These are phyloP conservation scores for Thermophis baileyi DNA, from an alignment of 2,113 vertebrate genomes.

Conservation along the genomic window DNA sequence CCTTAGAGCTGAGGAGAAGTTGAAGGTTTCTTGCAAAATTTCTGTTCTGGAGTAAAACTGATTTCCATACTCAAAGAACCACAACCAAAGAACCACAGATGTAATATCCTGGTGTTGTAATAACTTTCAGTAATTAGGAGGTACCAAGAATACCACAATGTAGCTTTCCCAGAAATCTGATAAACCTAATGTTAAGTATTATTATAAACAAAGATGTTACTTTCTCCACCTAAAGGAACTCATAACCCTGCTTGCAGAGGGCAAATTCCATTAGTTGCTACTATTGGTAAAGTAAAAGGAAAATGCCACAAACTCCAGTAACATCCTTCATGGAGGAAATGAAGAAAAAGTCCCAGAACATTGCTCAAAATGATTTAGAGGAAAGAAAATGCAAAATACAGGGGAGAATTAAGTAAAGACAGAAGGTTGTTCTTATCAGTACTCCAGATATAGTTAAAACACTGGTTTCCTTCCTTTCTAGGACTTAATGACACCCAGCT, in stretches of 20 bases:
- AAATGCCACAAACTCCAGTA: neutral
- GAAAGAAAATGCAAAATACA: constrained; percentile 40
- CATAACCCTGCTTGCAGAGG: neutral
- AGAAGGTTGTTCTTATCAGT: constrained; percentile 31
- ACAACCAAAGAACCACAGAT: neutral
- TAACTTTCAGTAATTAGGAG: neutral
- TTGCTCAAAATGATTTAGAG: constrained; percentile 35
- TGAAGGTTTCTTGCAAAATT: neutral
- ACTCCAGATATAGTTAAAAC: constrained; percentile 19
- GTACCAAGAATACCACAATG: neutral
- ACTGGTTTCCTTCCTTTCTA: neutral
- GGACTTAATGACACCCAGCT: constrained; percentile 41
- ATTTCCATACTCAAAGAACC: neutral
- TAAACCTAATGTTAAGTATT: neutral
- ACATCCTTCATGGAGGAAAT: neutral
- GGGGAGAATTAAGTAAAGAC: constrained; percentile 47
- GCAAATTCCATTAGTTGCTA: neutral
- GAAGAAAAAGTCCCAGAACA: neutral
- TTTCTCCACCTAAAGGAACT: neutral
- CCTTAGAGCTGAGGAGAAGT: neutral
- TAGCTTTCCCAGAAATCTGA: neutral
- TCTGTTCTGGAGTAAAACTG: neutral
- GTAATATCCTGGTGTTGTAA: neutral
- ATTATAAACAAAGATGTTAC: neutral
- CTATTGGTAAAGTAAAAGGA: neutral